Evolutionary conservation across 2,888 invertebrate species (phyloP).

Genomic region (Deilephila porcellus): DNA sequence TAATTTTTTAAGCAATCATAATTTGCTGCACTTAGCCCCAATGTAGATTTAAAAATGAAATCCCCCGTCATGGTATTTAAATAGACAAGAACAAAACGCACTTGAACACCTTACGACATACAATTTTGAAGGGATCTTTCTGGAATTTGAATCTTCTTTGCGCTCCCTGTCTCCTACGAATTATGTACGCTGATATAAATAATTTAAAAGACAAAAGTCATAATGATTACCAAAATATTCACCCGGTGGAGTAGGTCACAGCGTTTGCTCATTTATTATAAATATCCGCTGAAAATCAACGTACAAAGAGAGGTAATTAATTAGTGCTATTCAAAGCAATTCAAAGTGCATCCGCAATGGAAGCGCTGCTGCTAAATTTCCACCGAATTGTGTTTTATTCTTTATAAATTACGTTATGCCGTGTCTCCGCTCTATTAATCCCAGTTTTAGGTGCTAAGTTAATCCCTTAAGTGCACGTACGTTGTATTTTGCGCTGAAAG

Average conservation of each 20-base stretch:
- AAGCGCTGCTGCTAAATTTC: slow-evolving; percentile 12
- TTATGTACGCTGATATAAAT: neutral
- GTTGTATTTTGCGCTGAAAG: neutral
- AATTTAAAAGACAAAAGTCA: neutral
- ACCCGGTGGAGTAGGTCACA: slow-evolving; percentile 8
- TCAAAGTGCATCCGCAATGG: slow-evolving; percentile 22
- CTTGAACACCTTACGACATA: no score
- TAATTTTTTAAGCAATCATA: no score
- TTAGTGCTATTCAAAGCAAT: slow-evolving; percentile 28
- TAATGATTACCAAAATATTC: neutral
- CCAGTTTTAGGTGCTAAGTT: neutral
- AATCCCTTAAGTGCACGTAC: neutral
- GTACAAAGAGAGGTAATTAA: slow-evolving; percentile 29
- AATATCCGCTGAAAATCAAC: slow-evolving; percentile 26
- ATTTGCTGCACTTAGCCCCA: no score
- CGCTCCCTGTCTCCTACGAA: neutral
- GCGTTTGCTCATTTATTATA: slow-evolving; percentile 12
- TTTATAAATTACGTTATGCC: slow-evolving; percentile 1
- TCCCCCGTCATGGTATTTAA: no score
- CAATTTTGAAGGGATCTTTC: no score
- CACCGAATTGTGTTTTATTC: slow-evolving; percentile 20
- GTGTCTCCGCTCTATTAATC: neutral
- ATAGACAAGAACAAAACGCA: no score
- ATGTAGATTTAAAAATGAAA: no score
- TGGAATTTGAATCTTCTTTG: neutral